Evolutionary conservation across 2,113 vertebrate species (phyloP).

Genomic region (Nestor notabilis): DNA sequence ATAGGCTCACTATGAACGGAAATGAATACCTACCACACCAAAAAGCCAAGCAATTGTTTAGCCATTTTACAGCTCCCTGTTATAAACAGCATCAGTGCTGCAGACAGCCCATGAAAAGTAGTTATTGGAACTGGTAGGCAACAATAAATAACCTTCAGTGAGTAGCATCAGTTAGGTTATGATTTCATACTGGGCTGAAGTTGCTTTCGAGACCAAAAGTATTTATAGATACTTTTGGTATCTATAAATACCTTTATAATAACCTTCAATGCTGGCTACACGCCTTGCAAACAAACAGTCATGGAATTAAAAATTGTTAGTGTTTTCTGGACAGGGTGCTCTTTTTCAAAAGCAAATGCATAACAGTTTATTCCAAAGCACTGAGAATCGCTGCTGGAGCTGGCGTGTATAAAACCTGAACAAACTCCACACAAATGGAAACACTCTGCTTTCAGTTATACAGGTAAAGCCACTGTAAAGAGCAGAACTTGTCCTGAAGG

Average conservation of each 20-base stretch:
- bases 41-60: not conserved
- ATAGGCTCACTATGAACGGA: not conserved
- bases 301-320: not conserved
- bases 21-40: not conserved
- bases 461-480: not conserved
- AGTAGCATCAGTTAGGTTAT: not conserved
- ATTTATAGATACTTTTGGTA: not conserved
- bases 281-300: not conserved
- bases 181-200: slow-evolving; percentile 1
- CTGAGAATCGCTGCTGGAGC: not conserved
- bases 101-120: not conserved
- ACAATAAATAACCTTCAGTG: not conserved
- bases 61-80: slow-evolving; percentile 9
- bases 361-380: not conserved
- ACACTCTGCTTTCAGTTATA: not conserved
- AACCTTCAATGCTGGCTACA: not conserved
- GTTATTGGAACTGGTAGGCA: not conserved
- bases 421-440: not conserved
- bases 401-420: not conserved
- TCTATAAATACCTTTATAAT: no score
- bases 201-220: not conserved
- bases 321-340: not conserved
- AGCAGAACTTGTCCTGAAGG: not conserved
- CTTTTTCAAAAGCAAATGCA: not conserved
- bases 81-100: not conserved